Evolutionary conservation across 2,113 vertebrate genomes (phyloP).

Genomic region (Sterrhoptilus dennistouni): DNA sequence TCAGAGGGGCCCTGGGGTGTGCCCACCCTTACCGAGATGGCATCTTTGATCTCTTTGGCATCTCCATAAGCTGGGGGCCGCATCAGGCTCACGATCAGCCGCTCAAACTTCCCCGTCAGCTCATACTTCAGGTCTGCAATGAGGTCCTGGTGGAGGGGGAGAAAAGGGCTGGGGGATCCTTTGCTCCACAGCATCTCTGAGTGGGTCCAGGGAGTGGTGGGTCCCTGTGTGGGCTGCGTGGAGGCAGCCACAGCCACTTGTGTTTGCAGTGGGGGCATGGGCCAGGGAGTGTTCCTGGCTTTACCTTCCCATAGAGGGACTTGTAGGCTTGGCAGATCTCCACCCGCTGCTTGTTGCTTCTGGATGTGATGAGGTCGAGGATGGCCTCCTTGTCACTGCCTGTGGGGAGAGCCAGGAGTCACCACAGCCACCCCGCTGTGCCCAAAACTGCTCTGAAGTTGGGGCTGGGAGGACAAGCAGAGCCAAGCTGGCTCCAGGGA

Average conservation of each 20-base stretch:
- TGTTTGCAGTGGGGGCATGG: rapidly evolving
- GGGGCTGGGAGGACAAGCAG: neutral
- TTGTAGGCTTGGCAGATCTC: slow-evolving; percentile 89
- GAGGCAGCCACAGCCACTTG: neutral
- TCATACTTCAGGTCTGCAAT: slow-evolving; percentile 95
- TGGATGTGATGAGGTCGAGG: slow-evolving; percentile 87
- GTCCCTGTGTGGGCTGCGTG: neutral
- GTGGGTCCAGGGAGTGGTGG: rapidly evolving
- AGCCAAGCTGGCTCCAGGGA: neutral
- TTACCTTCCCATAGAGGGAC: slow-evolving; percentile 90
- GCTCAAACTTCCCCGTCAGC: slow-evolving; percentile 95
- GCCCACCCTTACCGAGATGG: slow-evolving; percentile 80
- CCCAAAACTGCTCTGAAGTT: neutral
- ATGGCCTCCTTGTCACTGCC: slow-evolving; percentile 97
- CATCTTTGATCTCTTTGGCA: slow-evolving; percentile 95
- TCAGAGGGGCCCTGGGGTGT: rapidly evolving
- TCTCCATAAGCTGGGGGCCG: slow-evolving; percentile 85
- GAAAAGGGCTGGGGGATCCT: neutral
- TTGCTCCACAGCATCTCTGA: neutral
- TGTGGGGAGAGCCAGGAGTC: slow-evolving; percentile 29
- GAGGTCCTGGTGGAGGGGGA: slow-evolving; percentile 82
- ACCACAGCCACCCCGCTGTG: neutral
- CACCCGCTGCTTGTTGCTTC: slow-evolving; percentile 90
- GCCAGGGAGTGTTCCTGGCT: neutral
- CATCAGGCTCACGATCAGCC: slow-evolving; percentile 94